Evolutionary conservation across 2,113 vertebrate genomes (phyloP).

Genomic region (Meles meles): DNA sequence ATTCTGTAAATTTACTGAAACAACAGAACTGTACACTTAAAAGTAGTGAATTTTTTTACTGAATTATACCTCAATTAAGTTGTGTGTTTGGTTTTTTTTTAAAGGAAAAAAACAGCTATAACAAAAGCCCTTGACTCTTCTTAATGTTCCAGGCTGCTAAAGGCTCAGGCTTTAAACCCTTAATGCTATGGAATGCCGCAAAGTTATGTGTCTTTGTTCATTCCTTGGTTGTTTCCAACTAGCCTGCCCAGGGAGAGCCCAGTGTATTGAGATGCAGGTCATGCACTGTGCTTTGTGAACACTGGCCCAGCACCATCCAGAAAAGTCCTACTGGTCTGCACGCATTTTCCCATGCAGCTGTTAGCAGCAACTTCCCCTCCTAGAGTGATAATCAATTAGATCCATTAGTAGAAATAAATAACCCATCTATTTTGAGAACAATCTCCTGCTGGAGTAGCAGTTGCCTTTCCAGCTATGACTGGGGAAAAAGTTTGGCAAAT

Average conservation of each 20-base stretch:
- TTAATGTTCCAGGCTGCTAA: not conserved
- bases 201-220: not conserved
- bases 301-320: not conserved
- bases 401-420: constrained; percentile 51
- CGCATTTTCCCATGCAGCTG: not conserved
- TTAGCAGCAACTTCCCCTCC: not conserved
- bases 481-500: not conserved
- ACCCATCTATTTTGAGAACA: constrained; percentile 12
- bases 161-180: not conserved
- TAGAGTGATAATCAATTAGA: constrained; percentile 37
- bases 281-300: not conserved
- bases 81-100: not conserved
- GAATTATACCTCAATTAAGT: not conserved
- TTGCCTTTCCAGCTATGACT: not conserved
- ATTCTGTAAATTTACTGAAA: not conserved
- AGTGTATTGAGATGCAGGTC: not conserved
- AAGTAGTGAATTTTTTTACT: not conserved
- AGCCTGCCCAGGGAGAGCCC: not conserved
- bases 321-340: not conserved
- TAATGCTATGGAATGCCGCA: not conserved
- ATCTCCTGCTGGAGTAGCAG: constrained; percentile 16
- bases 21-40: not conserved
- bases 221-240: not conserved
- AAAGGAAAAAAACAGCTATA: not conserved
- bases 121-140: not conserved